Conservation (phyloP, 2,113 vertebrate genomes). For the Muntiacus muntjak region DNA sequence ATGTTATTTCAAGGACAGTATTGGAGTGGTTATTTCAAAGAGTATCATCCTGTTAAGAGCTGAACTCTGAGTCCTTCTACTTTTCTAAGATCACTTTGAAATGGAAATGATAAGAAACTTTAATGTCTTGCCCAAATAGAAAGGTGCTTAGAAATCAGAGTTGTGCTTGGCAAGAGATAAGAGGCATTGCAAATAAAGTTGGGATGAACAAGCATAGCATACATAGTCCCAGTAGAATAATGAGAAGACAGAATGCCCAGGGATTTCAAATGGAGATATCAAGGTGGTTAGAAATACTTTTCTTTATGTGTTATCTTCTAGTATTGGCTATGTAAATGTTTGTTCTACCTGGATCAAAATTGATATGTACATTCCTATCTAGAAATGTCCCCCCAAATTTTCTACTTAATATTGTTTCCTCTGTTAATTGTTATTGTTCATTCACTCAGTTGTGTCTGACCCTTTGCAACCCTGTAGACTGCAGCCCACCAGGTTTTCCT, state of each 20-base stretch:
- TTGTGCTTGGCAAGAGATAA: constrained; percentile 69
- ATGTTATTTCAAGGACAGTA: constrained; percentile 72
- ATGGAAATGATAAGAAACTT: constrained; percentile 76
- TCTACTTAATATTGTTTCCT: neutral
- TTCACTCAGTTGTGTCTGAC: neutral
- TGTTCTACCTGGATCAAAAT: neutral
- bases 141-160: constrained; percentile 64
- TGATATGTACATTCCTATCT: neutral
- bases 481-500: neutral
- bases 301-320: neutral
- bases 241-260: constrained; percentile 1
- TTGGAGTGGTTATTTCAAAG: constrained; percentile 73
- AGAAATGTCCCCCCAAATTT: neutral
- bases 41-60: constrained; percentile 61
- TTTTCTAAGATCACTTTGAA: constrained; percentile 77
- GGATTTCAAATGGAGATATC: constrained; percentile 34
- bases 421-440: neutral
- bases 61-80: constrained; percentile 65
- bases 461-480: neutral
- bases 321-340: neutral
- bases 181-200: constrained; percentile 65
- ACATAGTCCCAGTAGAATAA: constrained; percentile 40
- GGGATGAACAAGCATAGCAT: constrained; percentile 46
- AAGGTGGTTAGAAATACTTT: neutral
- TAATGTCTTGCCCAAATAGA: constrained; percentile 73